These are phyloP conservation scores for Aspidapion aeneum DNA, from an alignment of 2,888 invertebrate genomes.

Conservation along the genomic window DNA sequence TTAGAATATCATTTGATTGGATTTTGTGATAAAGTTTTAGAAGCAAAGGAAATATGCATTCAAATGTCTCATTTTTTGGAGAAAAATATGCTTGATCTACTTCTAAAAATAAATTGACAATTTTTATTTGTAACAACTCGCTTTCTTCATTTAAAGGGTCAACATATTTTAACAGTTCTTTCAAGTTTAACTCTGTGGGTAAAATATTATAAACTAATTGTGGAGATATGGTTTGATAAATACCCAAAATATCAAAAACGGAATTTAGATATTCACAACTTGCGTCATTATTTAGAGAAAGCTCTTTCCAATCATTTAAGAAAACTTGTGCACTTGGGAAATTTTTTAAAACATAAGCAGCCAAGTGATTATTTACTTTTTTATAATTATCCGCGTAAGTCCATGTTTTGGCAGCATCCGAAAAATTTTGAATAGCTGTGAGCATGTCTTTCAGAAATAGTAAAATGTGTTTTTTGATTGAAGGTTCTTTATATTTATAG, in stretches of 20 bases:
- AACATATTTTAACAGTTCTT: slow-evolving; percentile 24
- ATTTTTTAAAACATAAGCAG: slow-evolving; percentile 35
- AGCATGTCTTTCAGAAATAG: slow-evolving; percentile 33
- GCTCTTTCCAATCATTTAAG: slow-evolving; percentile 41
- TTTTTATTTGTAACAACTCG: slow-evolving; percentile 42
- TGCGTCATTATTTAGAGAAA: slow-evolving; percentile 25
- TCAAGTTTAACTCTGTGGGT: slow-evolving; percentile 25
- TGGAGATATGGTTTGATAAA: slow-evolving; percentile 53
- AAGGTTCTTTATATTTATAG: slow-evolving; percentile 28
- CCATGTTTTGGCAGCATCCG: slow-evolving; percentile 22
- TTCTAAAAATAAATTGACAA: slow-evolving; percentile 45
- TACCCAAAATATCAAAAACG: slow-evolving; percentile 55
- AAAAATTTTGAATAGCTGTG: slow-evolving; percentile 28
- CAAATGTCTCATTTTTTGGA: slow-evolving; percentile 35
- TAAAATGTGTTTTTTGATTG: slow-evolving; percentile 50
- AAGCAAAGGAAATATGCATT: slow-evolving; percentile 30
- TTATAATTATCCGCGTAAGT: slow-evolving; percentile 24
- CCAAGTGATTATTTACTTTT: slow-evolving; percentile 28
- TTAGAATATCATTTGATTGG: slow-evolving; percentile 32
- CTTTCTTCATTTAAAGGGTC: slow-evolving; percentile 23
- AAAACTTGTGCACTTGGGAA: slow-evolving; percentile 41
- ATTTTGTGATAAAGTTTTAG: slow-evolving; percentile 50
- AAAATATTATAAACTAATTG: slow-evolving; percentile 48
- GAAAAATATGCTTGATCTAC: slow-evolving; percentile 43
- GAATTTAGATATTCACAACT: slow-evolving; percentile 38